These are phyloP conservation scores for Bubalus kerabau DNA, from an alignment of 2,113 vertebrate genomes.

Conservation along the genomic window DNA sequence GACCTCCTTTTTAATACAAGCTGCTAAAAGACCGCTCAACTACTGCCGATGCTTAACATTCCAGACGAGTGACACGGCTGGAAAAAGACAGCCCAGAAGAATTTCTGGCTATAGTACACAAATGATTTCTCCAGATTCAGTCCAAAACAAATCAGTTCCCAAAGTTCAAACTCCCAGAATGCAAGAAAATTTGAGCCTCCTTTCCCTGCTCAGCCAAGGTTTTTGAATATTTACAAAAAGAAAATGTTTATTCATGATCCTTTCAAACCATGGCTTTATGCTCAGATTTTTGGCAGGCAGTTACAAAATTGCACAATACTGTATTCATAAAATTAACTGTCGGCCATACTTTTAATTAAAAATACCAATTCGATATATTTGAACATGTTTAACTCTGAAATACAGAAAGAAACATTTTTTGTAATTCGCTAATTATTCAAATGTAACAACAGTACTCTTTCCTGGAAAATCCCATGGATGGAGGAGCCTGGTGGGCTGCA, in stretches of 20 bases:
- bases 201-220: neutral
- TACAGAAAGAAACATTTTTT: conserved; percentile 1
- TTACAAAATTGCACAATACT: neutral
- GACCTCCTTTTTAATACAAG: neutral
- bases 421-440: neutral
- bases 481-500: too few relatives aligned
- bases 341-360: neutral
- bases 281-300: neutral
- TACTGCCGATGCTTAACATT: conserved; percentile 50
- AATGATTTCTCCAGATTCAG: conserved; percentile 52
- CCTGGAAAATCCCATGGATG: too few relatives aligned
- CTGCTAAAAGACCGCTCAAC: neutral
- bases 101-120: conserved; percentile 43
- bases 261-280: neutral
- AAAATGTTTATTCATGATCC: neutral
- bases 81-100: conserved; percentile 27
- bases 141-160: conserved; percentile 40
- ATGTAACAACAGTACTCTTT: neutral
- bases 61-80: conserved; percentile 57
- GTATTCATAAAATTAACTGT: conserved; percentile 13
- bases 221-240: conserved; percentile 37
- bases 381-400: neutral
- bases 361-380: neutral
- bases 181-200: neutral
- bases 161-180: conserved; percentile 34